Conservation (phyloP, 2,113 vertebrate genomes). For the Boleophthalmus pectinirostris region DNA sequence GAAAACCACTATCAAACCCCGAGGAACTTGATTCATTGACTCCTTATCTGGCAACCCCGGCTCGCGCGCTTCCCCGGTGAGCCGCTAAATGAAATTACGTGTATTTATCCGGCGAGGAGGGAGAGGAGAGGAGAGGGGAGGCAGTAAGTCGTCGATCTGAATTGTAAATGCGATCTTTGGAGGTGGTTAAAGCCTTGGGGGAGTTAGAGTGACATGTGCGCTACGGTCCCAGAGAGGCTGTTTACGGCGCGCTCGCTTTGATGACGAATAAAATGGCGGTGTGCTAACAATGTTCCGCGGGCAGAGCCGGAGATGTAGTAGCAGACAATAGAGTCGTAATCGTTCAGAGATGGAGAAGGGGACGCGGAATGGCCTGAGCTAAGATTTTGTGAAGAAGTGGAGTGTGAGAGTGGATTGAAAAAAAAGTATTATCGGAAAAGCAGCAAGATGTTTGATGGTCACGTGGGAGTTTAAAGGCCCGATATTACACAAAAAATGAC, state of each 20-base stretch:
- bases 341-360: not conserved
- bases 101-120: constrained; percentile 59
- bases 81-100: constrained; percentile 59
- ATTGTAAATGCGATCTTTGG: constrained; percentile 37
- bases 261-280: constrained; percentile 32
- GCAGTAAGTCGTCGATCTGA: constrained; percentile 47
- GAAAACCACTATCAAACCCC: constrained; percentile 65
- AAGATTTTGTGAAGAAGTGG: not conserved
- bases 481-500: no score
- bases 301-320: constrained; percentile 21
- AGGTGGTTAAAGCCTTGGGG: constrained; percentile 23
- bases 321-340: not conserved
- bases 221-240: constrained; percentile 37
- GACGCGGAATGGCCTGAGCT: not conserved
- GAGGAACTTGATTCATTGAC: constrained; percentile 64
- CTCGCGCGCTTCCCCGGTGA: constrained; percentile 39
- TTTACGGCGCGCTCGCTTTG: constrained; percentile 27
- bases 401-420: not conserved
- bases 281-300: constrained; percentile 27
- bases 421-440: no score
- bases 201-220: constrained; percentile 38
- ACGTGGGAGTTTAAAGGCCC: no score
- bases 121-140: constrained; percentile 42
- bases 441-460: no score
- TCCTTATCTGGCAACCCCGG: constrained; percentile 43